Evolutionary conservation across 2,113 vertebrate species (phyloP).

Genomic region (Ceyx melanurus): DNA sequence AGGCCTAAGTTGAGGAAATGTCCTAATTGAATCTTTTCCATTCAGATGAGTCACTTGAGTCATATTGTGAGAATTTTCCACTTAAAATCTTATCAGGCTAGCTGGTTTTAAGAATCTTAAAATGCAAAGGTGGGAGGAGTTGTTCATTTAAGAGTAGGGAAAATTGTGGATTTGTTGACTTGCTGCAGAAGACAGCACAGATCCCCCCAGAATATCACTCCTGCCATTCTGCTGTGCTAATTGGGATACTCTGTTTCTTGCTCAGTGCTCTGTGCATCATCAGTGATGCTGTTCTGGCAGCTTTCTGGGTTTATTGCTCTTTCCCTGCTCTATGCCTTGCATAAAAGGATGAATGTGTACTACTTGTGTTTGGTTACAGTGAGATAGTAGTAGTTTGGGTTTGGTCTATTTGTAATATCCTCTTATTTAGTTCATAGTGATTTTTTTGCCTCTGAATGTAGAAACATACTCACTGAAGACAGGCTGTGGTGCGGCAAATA

Average conservation of each 20-base stretch:
- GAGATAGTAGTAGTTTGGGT: neutral
- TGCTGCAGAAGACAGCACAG: neutral
- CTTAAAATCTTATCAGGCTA: slow-evolving; percentile 3
- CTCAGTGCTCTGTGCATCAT: neutral
- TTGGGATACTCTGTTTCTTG: neutral
- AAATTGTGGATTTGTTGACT: neutral
- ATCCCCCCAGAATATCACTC: neutral
- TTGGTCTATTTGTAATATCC: neutral
- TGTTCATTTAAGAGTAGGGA: neutral
- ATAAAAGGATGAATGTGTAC: neutral
- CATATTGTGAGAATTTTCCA: slow-evolving; percentile 26
- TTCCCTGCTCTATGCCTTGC: neutral
- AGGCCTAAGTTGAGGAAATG: slow-evolving; percentile 15
- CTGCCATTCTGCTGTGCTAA: neutral
- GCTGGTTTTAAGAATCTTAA: slow-evolving; percentile 23
- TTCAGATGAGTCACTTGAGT: slow-evolving; percentile 40
- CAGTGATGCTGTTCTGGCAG: neutral
- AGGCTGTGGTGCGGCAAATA: neutral
- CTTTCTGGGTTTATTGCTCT: neutral
- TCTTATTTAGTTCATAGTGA: neutral
- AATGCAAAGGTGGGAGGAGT: slow-evolving; percentile 1
- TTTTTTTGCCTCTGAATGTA: neutral
- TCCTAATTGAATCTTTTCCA: slow-evolving; percentile 20
- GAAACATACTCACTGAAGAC: neutral
- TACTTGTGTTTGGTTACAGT: neutral